Evolutionary conservation across 2,797 vertebrate species (phyloP).

Genomic region (Eupleurogrammus muticus): DNA sequence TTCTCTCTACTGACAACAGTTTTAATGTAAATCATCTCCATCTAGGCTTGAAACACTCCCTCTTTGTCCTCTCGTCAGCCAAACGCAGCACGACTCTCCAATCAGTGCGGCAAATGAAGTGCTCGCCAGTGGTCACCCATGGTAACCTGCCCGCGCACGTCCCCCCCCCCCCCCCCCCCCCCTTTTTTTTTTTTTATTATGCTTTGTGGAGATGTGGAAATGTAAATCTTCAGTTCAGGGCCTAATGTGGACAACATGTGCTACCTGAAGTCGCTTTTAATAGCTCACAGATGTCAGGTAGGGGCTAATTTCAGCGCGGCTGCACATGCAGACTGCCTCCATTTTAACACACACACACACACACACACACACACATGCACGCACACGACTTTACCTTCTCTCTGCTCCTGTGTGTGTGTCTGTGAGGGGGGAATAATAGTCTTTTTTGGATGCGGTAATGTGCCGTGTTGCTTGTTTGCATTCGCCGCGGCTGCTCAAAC

Average conservation of each 20-base stretch:
- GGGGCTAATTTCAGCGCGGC: conserved; percentile 66
- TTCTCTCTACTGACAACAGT: background rate
- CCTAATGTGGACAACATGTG: conserved; percentile 93
- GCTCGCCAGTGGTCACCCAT: conserved; percentile 38
- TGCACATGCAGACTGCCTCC: conserved; percentile 22
- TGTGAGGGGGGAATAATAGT: conserved; percentile 24
- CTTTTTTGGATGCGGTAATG: conserved; percentile 78
- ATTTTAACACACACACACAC: conserved; percentile 41
- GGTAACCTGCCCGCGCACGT: conserved; percentile 58
- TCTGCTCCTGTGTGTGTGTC: background rate
- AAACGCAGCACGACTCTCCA: conserved; percentile 20
- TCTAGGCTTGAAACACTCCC: conserved; percentile 7
- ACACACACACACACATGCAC: no score
- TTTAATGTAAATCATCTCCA: conserved; percentile 10
- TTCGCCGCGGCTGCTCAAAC: conserved; percentile 55
- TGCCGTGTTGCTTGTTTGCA: conserved; percentile 77
- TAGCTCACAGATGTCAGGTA: conserved; percentile 89
- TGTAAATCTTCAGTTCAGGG: conserved; percentile 86
- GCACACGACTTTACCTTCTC: background rate
- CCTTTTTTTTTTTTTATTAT: conserved; percentile 85
- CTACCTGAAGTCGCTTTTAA: conserved; percentile 93
- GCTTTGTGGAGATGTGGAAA: conserved; percentile 92
- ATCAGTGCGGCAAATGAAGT: conserved; percentile 21
- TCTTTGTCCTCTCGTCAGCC: conserved; percentile 38
- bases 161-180: no score